These are phyloP conservation scores for Xiphydria camelus DNA, from an alignment of 2,888 invertebrate genomes.

Conservation along the genomic window DNA sequence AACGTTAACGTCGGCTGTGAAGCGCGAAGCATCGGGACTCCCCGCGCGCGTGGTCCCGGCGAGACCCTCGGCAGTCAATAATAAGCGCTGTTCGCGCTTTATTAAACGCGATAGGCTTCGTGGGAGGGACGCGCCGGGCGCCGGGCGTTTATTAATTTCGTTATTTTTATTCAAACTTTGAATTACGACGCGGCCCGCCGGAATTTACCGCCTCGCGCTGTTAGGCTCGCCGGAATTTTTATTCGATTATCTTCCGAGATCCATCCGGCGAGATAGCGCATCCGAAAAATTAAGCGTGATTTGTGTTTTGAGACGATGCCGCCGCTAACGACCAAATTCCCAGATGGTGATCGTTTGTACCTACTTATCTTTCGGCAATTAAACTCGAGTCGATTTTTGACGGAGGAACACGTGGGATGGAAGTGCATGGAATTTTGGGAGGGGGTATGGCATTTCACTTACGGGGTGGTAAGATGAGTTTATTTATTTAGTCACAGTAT, in stretches of 20 bases:
- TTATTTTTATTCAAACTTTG: slow-evolving; percentile 3
- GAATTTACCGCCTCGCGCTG: slow-evolving; percentile 1
- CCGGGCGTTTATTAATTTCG: slow-evolving; percentile 1
- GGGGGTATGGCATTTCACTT: too few relatives aligned
- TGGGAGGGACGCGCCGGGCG: too few relatives aligned
- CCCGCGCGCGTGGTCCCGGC: too few relatives aligned
- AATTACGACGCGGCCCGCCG: not conserved
- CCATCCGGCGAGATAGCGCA: not conserved
- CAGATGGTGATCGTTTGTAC: not conserved
- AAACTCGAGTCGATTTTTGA: too few relatives aligned
- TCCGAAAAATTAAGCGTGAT: slow-evolving; percentile 4
- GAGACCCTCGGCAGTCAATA: not conserved
- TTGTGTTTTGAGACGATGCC: slow-evolving; percentile 1
- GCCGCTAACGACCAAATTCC: not conserved
- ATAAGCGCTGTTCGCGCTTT: not conserved
- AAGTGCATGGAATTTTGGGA: too few relatives aligned
- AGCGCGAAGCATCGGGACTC: too few relatives aligned
- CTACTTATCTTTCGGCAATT: too few relatives aligned
- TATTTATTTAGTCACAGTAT: too few relatives aligned
- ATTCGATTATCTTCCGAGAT: slow-evolving; percentile 2
- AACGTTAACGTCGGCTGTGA: too few relatives aligned
- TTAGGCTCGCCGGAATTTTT: not conserved
- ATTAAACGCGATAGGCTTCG: too few relatives aligned
- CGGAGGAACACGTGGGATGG: too few relatives aligned
- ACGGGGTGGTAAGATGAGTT: too few relatives aligned